phyloP scores from a whole-genome alignment of 1,140 invertebrate species.

The Ceratosolen fusciceps region DNA sequence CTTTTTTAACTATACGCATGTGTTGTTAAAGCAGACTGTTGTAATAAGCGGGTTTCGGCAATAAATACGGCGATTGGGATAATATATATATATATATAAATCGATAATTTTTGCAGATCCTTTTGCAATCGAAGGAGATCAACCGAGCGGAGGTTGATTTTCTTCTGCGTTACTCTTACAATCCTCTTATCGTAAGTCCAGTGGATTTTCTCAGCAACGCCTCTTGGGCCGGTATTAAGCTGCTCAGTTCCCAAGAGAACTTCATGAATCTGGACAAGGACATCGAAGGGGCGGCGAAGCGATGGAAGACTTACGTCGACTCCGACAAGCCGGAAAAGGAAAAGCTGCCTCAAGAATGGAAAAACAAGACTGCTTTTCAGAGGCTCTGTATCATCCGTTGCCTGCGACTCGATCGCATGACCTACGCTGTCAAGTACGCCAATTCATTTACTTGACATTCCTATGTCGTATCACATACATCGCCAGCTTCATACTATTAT shows the following conservation, averaged over 20 bases:
- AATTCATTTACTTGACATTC: too few relatives aligned
- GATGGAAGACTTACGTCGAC: constrained; percentile 94
- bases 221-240: constrained; percentile 90
- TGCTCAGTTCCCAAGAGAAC: constrained; percentile 82
- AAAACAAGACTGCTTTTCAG: constrained; percentile 90
- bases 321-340: constrained; percentile 93
- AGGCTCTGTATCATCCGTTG: constrained; percentile 93
- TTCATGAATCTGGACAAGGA: constrained; percentile 92
- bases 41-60: too few relatives aligned
- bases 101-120: constrained; percentile 79
- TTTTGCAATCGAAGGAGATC: constrained; percentile 79
- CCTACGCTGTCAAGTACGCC: constrained; percentile 74
- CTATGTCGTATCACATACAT: too few relatives aligned
- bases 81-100: too few relatives aligned
- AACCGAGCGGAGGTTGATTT: constrained; percentile 86
- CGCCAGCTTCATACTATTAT: too few relatives aligned
- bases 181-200: constrained; percentile 78
- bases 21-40: too few relatives aligned
- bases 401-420: constrained; percentile 92
- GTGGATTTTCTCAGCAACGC: constrained; percentile 88
- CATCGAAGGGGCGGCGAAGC: constrained; percentile 90
- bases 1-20: too few relatives aligned
- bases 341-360: constrained; percentile 97
- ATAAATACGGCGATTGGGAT: too few relatives aligned
- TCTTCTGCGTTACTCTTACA: constrained; percentile 84